Evolutionary conservation across 2,888 invertebrate species (phyloP), one percentile per base, ranked within the genome.

Genomic region (Scaptomyza reducta): DNA sequence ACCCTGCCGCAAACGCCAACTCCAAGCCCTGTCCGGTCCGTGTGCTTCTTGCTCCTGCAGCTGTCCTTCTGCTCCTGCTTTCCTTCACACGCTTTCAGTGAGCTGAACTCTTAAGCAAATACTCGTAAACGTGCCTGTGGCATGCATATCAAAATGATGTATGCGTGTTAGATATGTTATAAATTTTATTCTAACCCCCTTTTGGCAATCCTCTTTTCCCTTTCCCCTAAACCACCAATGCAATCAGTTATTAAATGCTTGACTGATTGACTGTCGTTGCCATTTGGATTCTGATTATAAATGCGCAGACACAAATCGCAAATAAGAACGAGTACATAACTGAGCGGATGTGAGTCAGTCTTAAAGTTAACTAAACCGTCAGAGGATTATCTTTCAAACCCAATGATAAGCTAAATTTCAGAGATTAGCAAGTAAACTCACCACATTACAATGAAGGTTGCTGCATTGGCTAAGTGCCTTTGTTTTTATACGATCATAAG

Each of bases 161-260:
- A 82, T 87, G 87, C 72, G 68, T 87, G 87, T 82, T 82, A 87
- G 78, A 84, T 80, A 87, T 87, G 78, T 84, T 87, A 87, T 87
- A 87, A 82, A 87, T 82, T 87, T 84, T 84, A 80, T 82, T 84
- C 77, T n/a, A 7, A n/a, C 16, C 42, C 55, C 57, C 35, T 60
- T 59, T 67, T 51, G 40, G 53, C 57, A 16, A n/a, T 25, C 22
- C 45, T 18, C 33, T 33, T 31, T 29, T 18, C 13, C 25, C n/a
- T n/a, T 16, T 22, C 7, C 41, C n/a, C n/a, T n/a, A n/a, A n/a
- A 56, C 45, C 45, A 41, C 46, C 49, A 33, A 46, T 66, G 70
- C 75, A 85, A 65, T 81, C 70, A 57, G 65, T 81, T 75, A 81
- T 84, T 84, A 72, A 78, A 58, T 69, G 75, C 61, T 64, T 72